Percentiles rank a stretch among this genome's conserved stretches.
phyloP scores from a whole-genome alignment of 2,113 vertebrate genomes.

The Genyomyrus donnyi region DNA sequence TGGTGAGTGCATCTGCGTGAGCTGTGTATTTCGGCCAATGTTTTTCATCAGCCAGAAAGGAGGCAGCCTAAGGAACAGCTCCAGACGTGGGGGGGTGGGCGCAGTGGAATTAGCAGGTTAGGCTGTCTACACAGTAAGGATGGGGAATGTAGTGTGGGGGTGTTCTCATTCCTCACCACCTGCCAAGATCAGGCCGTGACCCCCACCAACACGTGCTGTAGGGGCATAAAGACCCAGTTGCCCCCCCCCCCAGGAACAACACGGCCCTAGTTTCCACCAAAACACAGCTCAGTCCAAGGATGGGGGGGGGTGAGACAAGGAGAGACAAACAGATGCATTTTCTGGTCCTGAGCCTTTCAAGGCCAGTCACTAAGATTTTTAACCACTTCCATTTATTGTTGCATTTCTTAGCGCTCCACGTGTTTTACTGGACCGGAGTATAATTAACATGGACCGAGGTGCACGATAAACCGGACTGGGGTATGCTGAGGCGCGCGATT shows the following conservation, averaged over 20 bases:
- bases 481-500: no score
- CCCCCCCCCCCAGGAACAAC: not conserved
- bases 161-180: conserved; percentile 1
- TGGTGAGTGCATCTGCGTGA: not conserved
- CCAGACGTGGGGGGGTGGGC: not conserved
- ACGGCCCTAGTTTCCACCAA: not conserved
- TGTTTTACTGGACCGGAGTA: not conserved
- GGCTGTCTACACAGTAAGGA: not conserved
- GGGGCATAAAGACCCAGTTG: not conserved
- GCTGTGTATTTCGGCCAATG: not conserved
- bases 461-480: not conserved
- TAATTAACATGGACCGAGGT: no score
- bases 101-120: not conserved
- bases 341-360: not conserved
- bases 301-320: no score
- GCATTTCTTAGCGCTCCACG: not conserved
- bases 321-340: conserved; percentile 40
- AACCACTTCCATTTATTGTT: not conserved
- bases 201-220: not conserved
- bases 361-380: not conserved
- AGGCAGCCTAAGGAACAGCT: not conserved
- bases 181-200: not conserved
- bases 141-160: not conserved
- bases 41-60: not conserved
- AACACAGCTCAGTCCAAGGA: not conserved